phyloP scores from a whole-genome alignment of 2,113 vertebrate species.

The Petrocephalus zakoni region DNA sequence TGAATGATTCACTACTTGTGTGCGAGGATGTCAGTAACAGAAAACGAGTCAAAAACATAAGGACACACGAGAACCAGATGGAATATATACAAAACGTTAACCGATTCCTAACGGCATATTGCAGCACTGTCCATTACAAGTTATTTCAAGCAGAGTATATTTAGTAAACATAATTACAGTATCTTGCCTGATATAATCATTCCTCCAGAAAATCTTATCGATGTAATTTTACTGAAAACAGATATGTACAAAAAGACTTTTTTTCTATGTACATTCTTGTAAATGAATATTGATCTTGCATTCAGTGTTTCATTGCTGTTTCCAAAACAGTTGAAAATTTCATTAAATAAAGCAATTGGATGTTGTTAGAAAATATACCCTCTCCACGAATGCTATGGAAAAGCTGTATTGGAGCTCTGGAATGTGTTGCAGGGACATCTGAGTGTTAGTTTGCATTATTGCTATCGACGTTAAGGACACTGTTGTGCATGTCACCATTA shows the following conservation, averaged over 20 bases:
- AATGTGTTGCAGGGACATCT: background rate
- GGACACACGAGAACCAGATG: background rate
- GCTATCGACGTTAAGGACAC: background rate
- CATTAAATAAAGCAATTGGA: background rate
- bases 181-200: background rate
- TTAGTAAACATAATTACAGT: background rate
- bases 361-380: background rate
- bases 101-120: background rate
- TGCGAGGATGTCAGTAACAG: background rate
- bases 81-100: background rate
- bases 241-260: background rate
- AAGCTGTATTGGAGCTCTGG: background rate
- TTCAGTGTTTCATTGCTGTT: background rate
- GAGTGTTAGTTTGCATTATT: background rate
- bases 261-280: slow-evolving; percentile 12
- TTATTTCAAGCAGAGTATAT: slow-evolving; percentile 3
- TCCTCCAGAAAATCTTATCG: background rate
- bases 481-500: background rate
- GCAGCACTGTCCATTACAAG: background rate
- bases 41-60: background rate
- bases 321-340: background rate
- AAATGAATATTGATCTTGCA: background rate
- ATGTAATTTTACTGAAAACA: slow-evolving; percentile 4
- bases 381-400: background rate
- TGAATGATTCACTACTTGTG: slow-evolving; percentile 5